Evolutionary conservation across 2,888 invertebrate species (phyloP).

Genomic region (Buathra laborator): DNA sequence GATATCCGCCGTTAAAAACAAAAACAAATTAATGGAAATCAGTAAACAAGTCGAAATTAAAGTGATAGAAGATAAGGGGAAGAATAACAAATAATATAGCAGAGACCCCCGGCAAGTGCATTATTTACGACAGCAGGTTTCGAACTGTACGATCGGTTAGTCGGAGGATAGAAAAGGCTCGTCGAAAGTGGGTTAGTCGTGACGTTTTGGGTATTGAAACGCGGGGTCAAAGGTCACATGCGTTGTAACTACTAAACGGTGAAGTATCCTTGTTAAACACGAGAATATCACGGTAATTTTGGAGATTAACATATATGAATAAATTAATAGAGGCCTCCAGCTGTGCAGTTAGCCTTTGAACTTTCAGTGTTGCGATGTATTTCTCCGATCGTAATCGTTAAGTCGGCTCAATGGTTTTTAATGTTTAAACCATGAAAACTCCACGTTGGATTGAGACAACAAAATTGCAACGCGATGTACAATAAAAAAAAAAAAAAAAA

Average conservation of each 20-base stretch:
- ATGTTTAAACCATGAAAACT: background rate
- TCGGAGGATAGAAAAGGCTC: background rate
- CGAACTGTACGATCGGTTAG: background rate
- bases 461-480: background rate
- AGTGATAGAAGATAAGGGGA: background rate
- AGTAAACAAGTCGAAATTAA: background rate
- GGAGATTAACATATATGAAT: background rate
- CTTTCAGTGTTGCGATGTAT: background rate
- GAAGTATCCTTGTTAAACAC: background rate
- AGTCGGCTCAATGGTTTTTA: background rate
- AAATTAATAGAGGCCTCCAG: too few species aligned
- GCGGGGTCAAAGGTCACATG: background rate
- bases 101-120: background rate
- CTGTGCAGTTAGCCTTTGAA: background rate
- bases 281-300: background rate
- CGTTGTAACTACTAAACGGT: background rate
- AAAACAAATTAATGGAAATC: background rate
- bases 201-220: background rate
- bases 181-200: conserved; percentile 1
- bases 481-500: background rate
- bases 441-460: background rate
- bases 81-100: background rate
- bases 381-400: background rate
- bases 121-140: background rate
- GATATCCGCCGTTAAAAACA: too few species aligned